Base-by-base conservation (phyloP, 2,113 vertebrate genomes). In the Coreoperca whiteheadi region DNA sequence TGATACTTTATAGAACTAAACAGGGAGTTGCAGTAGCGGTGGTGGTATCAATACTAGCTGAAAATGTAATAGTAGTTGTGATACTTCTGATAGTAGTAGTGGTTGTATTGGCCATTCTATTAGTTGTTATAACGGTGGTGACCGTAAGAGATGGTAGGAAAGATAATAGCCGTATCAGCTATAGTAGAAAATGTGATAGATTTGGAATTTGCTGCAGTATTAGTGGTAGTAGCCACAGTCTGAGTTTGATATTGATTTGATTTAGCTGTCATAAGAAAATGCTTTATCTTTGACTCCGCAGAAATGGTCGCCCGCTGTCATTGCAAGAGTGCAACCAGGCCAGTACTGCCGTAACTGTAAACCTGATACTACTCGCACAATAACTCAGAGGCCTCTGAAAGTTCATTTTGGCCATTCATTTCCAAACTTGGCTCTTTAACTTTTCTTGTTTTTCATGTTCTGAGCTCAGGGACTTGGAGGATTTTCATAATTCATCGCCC, bases 401-500 rank as follows among this genome's bases (percentile, higher is more conserved):
- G 82, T 86, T 83, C 12, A 60, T 77, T 41, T 54, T 39, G 71
- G 14, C 59, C 61, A 64, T 86, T 77, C 30, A 83, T 81, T 73
- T 83, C 28, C 37, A 79, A 86, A 87, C 80, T 83, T 71, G 77
- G 39, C 82, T 76, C 74, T 81, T 75, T 32, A 87, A 90, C 88
- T 89, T 89, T 86, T 77, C 39, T 67, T 84, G 82, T 88, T 82
- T 88, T 86, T 63, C 53, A 74, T 82, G 91, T 88, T 63, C 82
- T 70, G 75, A 79, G 84, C 69, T 81, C 82, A 72, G 87, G 88
- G 85, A 86, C 89, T 81, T 57, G 61, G 76, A 79, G 84, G 83
- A 80, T 89, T 89, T 87, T 88, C 70, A 79, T 87, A 88, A 92
- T 85, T 88, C 81, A 80, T 82, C 70, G 43, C 50, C 65, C 69